Base-by-base conservation (phyloP, 2,797 vertebrate genomes). In the Gymnopithys bicolor region DNA sequence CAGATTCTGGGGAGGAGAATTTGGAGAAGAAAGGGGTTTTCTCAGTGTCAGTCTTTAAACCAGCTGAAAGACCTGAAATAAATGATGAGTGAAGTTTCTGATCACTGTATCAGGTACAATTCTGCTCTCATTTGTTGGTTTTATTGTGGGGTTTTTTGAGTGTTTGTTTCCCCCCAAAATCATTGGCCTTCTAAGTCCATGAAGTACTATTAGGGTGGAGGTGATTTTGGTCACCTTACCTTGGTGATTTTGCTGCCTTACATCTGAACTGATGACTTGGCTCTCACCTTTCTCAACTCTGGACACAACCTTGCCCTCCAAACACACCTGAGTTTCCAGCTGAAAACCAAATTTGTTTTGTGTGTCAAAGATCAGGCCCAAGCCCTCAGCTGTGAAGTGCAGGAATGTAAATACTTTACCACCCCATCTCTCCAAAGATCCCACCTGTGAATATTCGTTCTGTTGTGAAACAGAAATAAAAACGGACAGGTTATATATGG, bases 351-450 rank as follows among this genome's bases (percentile, higher is more conserved):
- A 95, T 89, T 81, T 84, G 25, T 32, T 89, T 70, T 77, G 37
- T 68, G 45, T 71, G 64, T 91, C 84, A 80, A 91, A 96, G 88
- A 91, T 87, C 77, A 88, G 84, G 89, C 90, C 82, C 87, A 78
- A 60, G 84, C 75, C 69, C 69, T 89, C 70, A 86, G 77, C 85
- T 96, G 89, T 92, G 88, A 96, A 89, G 78, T 81, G 78, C 89
- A 88, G 71, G 71, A 92, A 30, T 63, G 91, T 73, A 93, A 95
- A 95, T 73, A 88, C 62, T 84, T 87, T 46, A 68, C 43, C 23
- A 51, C 3, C 5, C 12, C 14, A 7, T 84, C 90, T 64, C 53
- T 87, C 10, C 11, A 24, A 59, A 39, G n/a, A 77, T 43, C 32
- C 19, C 35, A 59, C 2, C 2, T 63, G 46, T 56, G 33, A 92